phyloP scores from a whole-genome alignment of 2,113 vertebrate genomes.

The Bagarius yarrelli region DNA sequence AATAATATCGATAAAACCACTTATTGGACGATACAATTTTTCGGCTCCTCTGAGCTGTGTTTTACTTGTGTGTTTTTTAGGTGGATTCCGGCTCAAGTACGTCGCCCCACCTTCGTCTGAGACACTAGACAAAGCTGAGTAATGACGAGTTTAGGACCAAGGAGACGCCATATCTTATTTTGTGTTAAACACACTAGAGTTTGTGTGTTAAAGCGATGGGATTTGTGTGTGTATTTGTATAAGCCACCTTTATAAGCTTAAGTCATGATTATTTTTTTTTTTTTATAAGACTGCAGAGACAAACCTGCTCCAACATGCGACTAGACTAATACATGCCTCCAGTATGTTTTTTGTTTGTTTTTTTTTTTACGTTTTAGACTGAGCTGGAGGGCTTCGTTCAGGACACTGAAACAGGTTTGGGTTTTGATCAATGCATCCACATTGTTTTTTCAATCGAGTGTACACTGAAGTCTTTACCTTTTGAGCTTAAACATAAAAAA shows the following conservation, averaged over 20 bases:
- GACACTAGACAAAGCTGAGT: constrained; percentile 85
- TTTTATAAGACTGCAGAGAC: neutral
- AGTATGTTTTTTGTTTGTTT: neutral
- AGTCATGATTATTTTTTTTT: neutral
- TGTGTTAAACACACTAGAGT: constrained; percentile 11
- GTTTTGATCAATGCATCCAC: constrained; percentile 8
- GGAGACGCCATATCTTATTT: constrained; percentile 23
- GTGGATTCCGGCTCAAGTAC: constrained; percentile 90
- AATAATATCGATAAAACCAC: neutral
- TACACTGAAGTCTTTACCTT: constrained; percentile 9
- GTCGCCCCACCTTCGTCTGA: constrained; percentile 82
- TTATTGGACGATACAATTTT: neutral
- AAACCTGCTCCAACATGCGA: neutral
- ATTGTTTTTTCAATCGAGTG: neutral
- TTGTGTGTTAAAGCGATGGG: neutral
- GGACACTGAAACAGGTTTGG: neutral
- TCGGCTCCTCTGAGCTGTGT: constrained; percentile 30
- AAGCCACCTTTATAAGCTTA: constrained; percentile 14
- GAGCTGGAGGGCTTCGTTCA: neutral
- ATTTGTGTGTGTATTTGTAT: constrained; percentile 1
- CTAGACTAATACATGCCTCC: neutral
- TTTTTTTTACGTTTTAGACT: too few relatives aligned
- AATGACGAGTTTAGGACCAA: constrained; percentile 68
- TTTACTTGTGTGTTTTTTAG: constrained; percentile 55
- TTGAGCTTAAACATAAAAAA: neutral